phyloP scores from a whole-genome alignment of 2,113 vertebrate genomes.

The Noctilio leporinus region DNA sequence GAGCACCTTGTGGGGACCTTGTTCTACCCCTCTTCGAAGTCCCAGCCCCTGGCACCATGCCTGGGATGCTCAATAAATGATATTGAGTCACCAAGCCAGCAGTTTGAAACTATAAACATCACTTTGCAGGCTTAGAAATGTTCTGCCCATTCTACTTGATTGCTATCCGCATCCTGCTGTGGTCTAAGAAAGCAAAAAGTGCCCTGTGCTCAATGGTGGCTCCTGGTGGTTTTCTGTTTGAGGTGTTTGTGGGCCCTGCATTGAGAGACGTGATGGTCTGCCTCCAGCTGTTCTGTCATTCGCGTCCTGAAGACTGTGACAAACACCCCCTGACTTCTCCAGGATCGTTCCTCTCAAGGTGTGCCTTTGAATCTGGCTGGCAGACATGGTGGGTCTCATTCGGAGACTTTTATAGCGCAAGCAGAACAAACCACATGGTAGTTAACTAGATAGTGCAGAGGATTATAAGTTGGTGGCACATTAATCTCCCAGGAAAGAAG shows the following conservation, averaged over 20 bases:
- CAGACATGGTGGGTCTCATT: neutral
- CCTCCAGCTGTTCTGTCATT: conserved; percentile 41
- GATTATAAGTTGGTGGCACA: neutral
- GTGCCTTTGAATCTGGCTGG: neutral
- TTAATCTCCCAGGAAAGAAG: neutral
- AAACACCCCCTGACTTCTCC: conserved; percentile 1
- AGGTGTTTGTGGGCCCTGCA: neutral
- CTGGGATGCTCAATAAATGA: neutral
- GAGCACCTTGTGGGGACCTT: neutral
- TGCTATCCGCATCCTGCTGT: neutral
- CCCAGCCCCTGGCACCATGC: neutral
- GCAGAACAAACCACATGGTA: neutral
- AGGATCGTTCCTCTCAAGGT: conserved; percentile 42
- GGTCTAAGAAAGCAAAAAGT: conserved; percentile 11
- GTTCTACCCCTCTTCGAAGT: neutral
- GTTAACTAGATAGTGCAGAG: conserved; percentile 17
- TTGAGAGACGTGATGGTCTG: neutral
- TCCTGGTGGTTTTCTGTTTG: neutral
- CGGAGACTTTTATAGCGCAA: conserved; percentile 26
- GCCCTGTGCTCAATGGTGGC: neutral
- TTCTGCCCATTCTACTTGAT: neutral
- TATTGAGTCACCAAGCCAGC: neutral
- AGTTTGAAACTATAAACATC: neutral
- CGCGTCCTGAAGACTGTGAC: conserved; percentile 34
- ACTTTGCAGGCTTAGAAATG: neutral